A percentile compares a stretch with the other conserved stretches of the same genome.
These are phyloP conservation scores for Sebastes paucispinis DNA, from an alignment of 2,797 vertebrate genomes.

Conservation along the genomic window DNA sequence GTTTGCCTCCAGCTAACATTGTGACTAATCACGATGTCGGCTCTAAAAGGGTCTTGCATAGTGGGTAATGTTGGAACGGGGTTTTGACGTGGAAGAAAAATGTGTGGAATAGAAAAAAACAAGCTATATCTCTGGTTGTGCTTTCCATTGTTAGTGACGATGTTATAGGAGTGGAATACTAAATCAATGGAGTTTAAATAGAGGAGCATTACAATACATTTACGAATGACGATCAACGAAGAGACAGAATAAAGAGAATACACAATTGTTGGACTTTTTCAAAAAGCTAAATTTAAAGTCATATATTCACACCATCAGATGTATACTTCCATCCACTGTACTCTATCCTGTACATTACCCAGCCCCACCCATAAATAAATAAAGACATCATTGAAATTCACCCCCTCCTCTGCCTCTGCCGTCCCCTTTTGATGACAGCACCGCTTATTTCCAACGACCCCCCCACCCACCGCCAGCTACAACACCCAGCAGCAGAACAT, in stretches of 20 bases:
- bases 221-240: neutral
- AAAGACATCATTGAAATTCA: conserved; percentile 44
- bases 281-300: neutral
- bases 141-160: neutral
- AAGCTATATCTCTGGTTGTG: neutral
- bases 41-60: neutral
- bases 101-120: neutral
- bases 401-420: neutral
- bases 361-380: conserved; percentile 8
- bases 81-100: neutral
- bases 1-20: too few species aligned
- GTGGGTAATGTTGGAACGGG: neutral
- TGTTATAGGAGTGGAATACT: neutral
- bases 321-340: neutral
- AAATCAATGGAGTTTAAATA: neutral
- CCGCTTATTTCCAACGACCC: conserved; percentile 31
- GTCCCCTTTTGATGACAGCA: conserved; percentile 32
- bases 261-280: neutral
- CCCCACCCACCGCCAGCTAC: conserved; percentile 11
- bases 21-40: too few species aligned
- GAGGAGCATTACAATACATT: too few species aligned
- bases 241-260: neutral
- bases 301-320: neutral
- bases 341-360: neutral
- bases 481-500: conserved; percentile 53